These are phyloP conservation scores for Pseudopleuronectes americanus DNA, from an alignment of 2,797 vertebrate species.

Conservation along the genomic window DNA sequence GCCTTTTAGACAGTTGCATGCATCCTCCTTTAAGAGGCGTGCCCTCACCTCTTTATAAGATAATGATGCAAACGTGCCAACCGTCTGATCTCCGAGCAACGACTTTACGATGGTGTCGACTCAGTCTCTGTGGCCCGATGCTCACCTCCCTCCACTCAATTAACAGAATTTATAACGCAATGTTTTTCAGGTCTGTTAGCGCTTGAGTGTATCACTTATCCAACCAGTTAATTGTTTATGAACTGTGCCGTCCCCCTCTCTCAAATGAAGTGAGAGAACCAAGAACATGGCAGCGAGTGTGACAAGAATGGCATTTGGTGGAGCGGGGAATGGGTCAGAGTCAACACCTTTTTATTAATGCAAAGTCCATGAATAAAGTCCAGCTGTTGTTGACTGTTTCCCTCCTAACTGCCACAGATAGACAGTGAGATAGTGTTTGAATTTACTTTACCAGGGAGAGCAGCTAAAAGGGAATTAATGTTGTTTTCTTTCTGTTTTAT, in stretches of 20 bases:
- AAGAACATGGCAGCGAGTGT: conserved; percentile 57
- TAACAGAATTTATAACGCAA: conserved; percentile 77
- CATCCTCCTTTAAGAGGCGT: conserved; percentile 4
- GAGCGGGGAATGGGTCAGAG: conserved; percentile 58
- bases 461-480: conserved; percentile 75
- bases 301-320: conserved; percentile 62
- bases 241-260: conserved; percentile 72
- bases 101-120: conserved; percentile 24
- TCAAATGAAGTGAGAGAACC: conserved; percentile 66
- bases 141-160: conserved; percentile 77
- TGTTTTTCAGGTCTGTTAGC: conserved; percentile 80
- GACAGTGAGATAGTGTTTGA: conserved; percentile 48
- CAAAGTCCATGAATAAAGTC: conserved; percentile 54
- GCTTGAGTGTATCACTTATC: conserved; percentile 82
- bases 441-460: conserved; percentile 53
- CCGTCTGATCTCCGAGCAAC: conserved; percentile 8
- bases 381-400: conserved; percentile 24
- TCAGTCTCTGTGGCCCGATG: conserved; percentile 47
- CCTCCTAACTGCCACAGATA: conserved; percentile 38
- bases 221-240: conserved; percentile 83
- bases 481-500: conserved; percentile 81
- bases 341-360: conserved; percentile 50
- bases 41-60: conserved; percentile 5
- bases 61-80: conserved; percentile 19
- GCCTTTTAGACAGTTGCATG: background rate